Conservation (phyloP, 2,113 vertebrate species). For the Centrocercus urophasianus region DNA sequence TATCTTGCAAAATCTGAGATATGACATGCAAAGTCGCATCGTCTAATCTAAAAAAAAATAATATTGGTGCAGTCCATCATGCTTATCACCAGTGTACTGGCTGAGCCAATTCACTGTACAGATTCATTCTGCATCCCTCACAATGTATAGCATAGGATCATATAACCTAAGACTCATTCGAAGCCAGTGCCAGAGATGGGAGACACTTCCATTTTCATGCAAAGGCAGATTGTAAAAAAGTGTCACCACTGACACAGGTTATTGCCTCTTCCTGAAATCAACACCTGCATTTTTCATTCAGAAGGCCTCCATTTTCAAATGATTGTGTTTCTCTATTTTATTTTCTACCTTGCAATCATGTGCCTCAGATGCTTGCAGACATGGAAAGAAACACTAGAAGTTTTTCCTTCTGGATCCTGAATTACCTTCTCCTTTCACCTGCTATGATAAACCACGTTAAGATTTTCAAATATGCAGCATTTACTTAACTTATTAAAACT, state of each 20-base stretch:
- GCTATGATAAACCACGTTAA: neutral
- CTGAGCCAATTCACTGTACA: neutral
- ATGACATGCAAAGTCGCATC: neutral
- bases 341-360: neutral
- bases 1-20: neutral
- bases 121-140: neutral
- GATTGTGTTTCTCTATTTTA: neutral
- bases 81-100: neutral
- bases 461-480: neutral
- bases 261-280: neutral
- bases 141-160: neutral
- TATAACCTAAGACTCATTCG: neutral
- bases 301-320: neutral
- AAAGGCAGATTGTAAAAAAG: neutral
- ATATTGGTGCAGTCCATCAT: neutral
- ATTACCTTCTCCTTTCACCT: neutral
- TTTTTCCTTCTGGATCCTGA: neutral
- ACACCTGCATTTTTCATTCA: neutral
- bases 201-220: neutral
- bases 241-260: neutral
- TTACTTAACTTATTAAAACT: neutral
- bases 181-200: neutral
- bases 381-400: neutral
- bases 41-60: neutral
- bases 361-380: neutral